Conservation (phyloP, 2,888 invertebrate species). For the Cataglyphis albicans region DNA sequence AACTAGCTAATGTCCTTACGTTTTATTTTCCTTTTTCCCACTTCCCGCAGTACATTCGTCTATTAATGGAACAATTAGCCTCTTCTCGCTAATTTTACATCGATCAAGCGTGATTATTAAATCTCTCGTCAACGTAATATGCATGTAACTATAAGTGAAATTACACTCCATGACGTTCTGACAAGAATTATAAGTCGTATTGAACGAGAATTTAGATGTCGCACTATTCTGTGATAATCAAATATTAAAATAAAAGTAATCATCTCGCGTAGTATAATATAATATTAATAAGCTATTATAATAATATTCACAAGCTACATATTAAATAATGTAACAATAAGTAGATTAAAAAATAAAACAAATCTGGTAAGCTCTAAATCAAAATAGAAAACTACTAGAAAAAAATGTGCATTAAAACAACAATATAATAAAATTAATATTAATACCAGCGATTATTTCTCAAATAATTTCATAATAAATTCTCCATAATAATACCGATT, state of each 20-base stretch:
- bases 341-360: not conserved
- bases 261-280: not conserved
- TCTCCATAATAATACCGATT: not conserved
- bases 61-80: slow-evolving; percentile 55
- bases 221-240: not conserved
- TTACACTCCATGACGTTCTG: slow-evolving; percentile 22
- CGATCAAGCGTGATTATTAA: slow-evolving; percentile 31
- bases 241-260: not conserved
- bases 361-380: not conserved
- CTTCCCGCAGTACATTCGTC: slow-evolving; percentile 49
- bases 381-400: not conserved
- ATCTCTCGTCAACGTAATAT: not conserved
- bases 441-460: not conserved
- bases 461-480: not conserved
- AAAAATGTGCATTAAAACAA: not conserved
- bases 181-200: slow-evolving; percentile 4
- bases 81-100: slow-evolving; percentile 32
- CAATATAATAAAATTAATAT: not conserved
- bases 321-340: not conserved
- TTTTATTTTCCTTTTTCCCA: slow-evolving; percentile 40
- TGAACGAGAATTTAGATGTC: not conserved
- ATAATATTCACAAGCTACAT: not conserved
- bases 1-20: slow-evolving; percentile 40
- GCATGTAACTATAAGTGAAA: not conserved
- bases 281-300: no score